These are phyloP conservation scores for Trilocha varians DNA, from an alignment of 2,888 invertebrate genomes.

Conservation along the genomic window DNA sequence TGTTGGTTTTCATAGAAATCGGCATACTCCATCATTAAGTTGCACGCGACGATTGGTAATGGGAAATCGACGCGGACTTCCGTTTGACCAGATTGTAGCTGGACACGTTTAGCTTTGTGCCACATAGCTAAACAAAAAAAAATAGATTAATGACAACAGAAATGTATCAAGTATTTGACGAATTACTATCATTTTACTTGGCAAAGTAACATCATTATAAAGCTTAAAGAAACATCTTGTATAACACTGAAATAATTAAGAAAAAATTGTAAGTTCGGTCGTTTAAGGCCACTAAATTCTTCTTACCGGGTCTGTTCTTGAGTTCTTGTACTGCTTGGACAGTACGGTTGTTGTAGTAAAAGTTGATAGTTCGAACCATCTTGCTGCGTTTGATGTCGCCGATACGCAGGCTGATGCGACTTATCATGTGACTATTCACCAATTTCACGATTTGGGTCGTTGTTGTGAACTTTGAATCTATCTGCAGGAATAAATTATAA, in stretches of 20 bases:
- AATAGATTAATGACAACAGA: neutral
- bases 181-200: too few species aligned
- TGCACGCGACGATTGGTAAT: constrained; percentile 96
- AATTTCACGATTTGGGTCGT: constrained; percentile 98
- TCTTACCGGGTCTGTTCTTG: constrained; percentile 88
- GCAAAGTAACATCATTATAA: too few species aligned
- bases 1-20: constrained; percentile 98
- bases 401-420: constrained; percentile 92
- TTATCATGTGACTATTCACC: constrained; percentile 95
- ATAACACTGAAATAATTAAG: too few species aligned
- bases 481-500: constrained; percentile 41
- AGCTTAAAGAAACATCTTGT: too few species aligned
- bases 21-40: constrained; percentile 98
- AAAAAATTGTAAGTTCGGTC: neutral
- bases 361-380: constrained; percentile 96
- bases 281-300: neutral
- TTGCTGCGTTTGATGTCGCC: constrained; percentile 96
- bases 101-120: constrained; percentile 96
- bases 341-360: constrained; percentile 96
- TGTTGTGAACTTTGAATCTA: constrained; percentile 97
- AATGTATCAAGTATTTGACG: too few species aligned
- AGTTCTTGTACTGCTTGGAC: constrained; percentile 98
- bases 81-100: constrained; percentile 91
- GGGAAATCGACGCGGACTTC: constrained; percentile 98
- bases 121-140: constrained; percentile 83